Evolutionary conservation across 2,888 invertebrate genomes (phyloP).

Genomic region (Autographa gamma): DNA sequence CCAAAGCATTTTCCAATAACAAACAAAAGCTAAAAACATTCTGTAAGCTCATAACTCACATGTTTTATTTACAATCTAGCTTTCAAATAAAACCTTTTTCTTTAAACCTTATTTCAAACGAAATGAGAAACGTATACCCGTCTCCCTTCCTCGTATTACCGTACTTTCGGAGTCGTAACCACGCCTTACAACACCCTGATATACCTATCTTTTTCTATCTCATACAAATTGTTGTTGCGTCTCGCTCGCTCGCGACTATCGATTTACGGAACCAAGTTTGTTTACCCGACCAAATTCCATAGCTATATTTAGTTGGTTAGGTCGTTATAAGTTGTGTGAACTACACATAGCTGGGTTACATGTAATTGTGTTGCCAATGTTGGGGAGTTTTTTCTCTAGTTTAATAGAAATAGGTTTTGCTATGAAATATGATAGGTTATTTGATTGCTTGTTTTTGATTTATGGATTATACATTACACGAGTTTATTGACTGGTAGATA

Average conservation of each 20-base stretch:
- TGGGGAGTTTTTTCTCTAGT: conserved; percentile 27
- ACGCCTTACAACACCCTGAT: conserved; percentile 78
- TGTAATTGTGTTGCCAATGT: conserved; percentile 54
- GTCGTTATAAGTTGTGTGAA: conserved; percentile 74
- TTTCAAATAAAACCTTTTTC: conserved; percentile 61
- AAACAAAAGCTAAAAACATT: conserved; percentile 59
- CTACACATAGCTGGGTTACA: conserved; percentile 72
- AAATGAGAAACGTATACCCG: conserved; percentile 51
- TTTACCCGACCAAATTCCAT: conserved; percentile 81
- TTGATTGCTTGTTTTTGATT: conserved; percentile 44
- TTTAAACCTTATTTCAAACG: conserved; percentile 36
- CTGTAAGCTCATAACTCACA: conserved; percentile 62
- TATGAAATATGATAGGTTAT: conserved; percentile 44
- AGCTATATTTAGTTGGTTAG: conserved; percentile 69
- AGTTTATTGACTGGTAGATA: conserved; percentile 27
- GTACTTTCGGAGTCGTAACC: conserved; percentile 68
- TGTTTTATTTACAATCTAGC: conserved; percentile 69
- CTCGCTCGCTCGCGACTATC: conserved; percentile 74
- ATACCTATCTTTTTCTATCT: conserved; percentile 70
- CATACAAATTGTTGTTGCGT: conserved; percentile 59
- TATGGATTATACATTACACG: conserved; percentile 20
- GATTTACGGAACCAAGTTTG: conserved; percentile 77
- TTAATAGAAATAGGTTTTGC: conserved; percentile 28
- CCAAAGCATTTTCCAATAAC: conserved; percentile 50
- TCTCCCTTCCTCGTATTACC: conserved; percentile 65